phyloP scores from a whole-genome alignment of 2,797 vertebrate genomes.

The Hydrocynus forskahlii region DNA sequence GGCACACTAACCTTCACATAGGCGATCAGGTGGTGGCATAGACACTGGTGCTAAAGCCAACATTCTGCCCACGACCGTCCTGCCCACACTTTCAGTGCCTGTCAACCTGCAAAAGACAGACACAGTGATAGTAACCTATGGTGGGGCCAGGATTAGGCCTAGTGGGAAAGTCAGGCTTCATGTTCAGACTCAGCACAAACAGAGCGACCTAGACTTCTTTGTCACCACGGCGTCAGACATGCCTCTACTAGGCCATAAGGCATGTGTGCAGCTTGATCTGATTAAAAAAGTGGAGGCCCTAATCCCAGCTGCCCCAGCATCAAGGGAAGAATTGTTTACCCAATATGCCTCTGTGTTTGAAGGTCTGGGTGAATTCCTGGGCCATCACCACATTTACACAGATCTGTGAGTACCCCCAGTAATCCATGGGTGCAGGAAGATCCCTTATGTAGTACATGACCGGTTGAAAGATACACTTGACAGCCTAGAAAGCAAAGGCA shows the following conservation, averaged over 20 bases:
- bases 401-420: neutral
- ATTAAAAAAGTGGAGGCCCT: constrained; percentile 12
- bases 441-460: too few species aligned
- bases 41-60: neutral
- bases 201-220: neutral
- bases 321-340: neutral
- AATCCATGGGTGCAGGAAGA: neutral
- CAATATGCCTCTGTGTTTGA: neutral
- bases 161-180: neutral
- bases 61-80: neutral
- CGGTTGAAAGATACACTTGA: neutral
- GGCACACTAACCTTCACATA: neutral
- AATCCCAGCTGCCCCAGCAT: neutral
- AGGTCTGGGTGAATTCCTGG: constrained; percentile 8
- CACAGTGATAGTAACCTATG: constrained; percentile 1
- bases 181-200: neutral
- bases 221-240: neutral
- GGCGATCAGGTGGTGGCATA: neutral
- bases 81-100: too few species aligned
- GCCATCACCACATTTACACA: constrained; percentile 13
- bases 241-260: neutral
- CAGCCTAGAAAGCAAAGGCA: neutral
- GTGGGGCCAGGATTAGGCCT: neutral
- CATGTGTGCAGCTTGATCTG: constrained; percentile 2
- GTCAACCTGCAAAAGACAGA: neutral